Evolutionary conservation across 2,888 invertebrate species (phyloP).

Genomic region (Rotaria macrura): DNA sequence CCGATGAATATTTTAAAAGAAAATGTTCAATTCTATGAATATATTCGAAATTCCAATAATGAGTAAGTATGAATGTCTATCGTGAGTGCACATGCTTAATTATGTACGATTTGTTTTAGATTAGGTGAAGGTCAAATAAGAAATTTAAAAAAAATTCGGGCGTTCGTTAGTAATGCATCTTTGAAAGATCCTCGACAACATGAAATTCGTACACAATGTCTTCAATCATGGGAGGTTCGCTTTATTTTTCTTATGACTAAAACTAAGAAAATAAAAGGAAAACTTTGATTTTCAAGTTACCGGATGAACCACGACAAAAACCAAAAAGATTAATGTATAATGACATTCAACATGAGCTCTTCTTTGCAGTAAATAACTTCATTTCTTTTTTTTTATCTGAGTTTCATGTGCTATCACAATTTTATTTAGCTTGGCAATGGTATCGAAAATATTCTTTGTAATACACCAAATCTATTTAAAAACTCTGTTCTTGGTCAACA

Average conservation of each 20-base stretch:
- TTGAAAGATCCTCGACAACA: slow-evolving; percentile 18
- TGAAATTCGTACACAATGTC: slow-evolving; percentile 22
- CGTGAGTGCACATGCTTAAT: background rate
- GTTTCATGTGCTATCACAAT: background rate
- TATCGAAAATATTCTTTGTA: background rate
- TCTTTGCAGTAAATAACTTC: background rate
- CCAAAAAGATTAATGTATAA: background rate
- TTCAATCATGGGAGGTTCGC: slow-evolving; percentile 26
- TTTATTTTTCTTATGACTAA: background rate
- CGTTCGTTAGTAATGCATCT: slow-evolving; percentile 26
- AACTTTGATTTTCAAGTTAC: background rate
- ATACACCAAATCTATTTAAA: background rate
- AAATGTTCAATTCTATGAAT: slow-evolving; percentile 28
- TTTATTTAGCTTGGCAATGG: background rate
- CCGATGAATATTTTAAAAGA: slow-evolving; percentile 24
- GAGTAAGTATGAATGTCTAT: background rate
- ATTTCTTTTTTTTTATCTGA: background rate
- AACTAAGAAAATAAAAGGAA: background rate
- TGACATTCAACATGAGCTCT: background rate
- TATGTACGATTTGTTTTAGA: background rate
- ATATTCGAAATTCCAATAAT: slow-evolving; percentile 28
- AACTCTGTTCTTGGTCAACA: background rate
- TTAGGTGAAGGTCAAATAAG: slow-evolving; percentile 25
- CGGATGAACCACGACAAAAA: slow-evolving; percentile 11
- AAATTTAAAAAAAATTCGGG: slow-evolving; percentile 29